Percentiles rank a stretch among this genome's conserved stretches.
Conservation (phyloP, 2,888 invertebrate genomes). For the Melinopterus prodromus region DNA sequence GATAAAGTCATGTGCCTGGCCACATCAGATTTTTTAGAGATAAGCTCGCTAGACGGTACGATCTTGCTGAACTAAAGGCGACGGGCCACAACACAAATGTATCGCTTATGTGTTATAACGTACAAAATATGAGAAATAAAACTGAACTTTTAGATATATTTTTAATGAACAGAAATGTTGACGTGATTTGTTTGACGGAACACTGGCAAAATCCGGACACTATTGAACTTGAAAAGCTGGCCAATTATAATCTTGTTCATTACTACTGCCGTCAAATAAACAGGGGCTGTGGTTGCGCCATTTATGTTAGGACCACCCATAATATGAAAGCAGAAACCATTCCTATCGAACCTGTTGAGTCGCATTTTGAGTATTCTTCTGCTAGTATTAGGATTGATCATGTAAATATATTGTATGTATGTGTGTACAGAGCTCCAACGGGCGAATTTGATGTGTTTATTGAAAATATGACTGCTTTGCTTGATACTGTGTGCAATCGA, state of each 20-base stretch:
- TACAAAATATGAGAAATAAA: not conserved
- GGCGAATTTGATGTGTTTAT: not conserved
- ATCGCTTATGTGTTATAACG: not conserved
- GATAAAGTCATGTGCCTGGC: too few species aligned
- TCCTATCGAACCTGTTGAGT: not conserved
- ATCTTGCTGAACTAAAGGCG: not conserved
- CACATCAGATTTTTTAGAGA: too few species aligned
- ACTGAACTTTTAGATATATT: not conserved
- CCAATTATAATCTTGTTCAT: not conserved
- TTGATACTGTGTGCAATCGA: not conserved
- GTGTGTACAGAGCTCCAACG: not conserved
- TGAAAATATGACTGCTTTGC: not conserved
- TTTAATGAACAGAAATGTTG: not conserved
- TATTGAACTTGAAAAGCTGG: not conserved
- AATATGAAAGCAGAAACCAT: not conserved
- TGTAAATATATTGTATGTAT: not conserved
- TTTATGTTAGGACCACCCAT: not conserved
- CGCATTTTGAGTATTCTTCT: not conserved
- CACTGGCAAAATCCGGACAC: not conserved
- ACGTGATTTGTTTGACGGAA: not conserved
- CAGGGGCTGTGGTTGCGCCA: not conserved
- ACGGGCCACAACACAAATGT: not conserved
- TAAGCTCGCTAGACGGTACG: not conserved
- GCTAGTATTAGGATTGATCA: not conserved
- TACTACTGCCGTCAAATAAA: not conserved